Evolutionary conservation across 1,140 invertebrate genomes (phyloP).

Genomic region (Phenacoccus solenopsis): DNA sequence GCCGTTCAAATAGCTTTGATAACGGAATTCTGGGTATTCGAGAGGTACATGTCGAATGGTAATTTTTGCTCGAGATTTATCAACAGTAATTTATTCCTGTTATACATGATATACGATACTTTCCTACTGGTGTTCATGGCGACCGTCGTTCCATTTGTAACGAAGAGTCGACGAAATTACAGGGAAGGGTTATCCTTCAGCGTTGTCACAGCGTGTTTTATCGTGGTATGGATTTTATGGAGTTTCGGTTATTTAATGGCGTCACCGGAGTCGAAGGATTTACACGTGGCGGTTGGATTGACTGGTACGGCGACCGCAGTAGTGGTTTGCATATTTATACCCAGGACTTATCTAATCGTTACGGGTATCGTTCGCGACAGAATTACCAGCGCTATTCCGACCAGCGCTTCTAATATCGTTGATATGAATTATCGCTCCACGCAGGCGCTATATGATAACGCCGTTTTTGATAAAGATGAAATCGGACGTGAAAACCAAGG

Average conservation of each 20-base stretch:
- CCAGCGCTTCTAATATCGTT: constrained; percentile 25
- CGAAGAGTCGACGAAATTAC: constrained; percentile 43
- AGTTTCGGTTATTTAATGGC: constrained; percentile 38
- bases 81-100: constrained; percentile 24
- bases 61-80: constrained; percentile 27
- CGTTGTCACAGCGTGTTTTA: constrained; percentile 35
- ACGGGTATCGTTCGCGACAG: constrained; percentile 33
- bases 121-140: constrained; percentile 40
- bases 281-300: constrained; percentile 26
- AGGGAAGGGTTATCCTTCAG: constrained; percentile 43
- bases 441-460: constrained; percentile 33
- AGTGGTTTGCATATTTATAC: constrained; percentile 41
- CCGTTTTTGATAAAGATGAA: constrained; percentile 19
- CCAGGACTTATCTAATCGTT: constrained; percentile 44
- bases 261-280: constrained; percentile 24
- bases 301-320: constrained; percentile 36
- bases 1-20: constrained; percentile 39
- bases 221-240: constrained; percentile 41
- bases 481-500: background rate
- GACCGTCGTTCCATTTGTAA: constrained; percentile 38
- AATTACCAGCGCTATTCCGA: constrained; percentile 27
- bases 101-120: constrained; percentile 38
- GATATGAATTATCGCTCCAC: constrained; percentile 30
- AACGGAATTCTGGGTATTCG: constrained; percentile 33
- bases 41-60: constrained; percentile 30